Base-by-base conservation (phyloP, 2,888 invertebrate genomes). In the Deilephila porcellus region DNA sequence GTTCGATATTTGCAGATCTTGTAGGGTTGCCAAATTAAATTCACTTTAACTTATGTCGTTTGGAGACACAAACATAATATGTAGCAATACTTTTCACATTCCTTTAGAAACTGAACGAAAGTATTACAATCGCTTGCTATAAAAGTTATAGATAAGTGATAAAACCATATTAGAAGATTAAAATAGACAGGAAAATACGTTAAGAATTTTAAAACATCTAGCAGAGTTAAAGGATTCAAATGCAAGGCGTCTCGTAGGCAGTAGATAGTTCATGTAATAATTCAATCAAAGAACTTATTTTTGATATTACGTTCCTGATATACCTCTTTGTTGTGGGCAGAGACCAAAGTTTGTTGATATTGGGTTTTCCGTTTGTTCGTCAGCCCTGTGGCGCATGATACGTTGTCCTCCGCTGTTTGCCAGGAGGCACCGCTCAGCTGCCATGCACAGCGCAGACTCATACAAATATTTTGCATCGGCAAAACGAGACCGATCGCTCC, bases 391-490 rank as follows among this genome's bases (percentile, higher is more conserved):
- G 34, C 37, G 45, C 14, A 11, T 60, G 60, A 60, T 71, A 79
- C 76, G 76, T 79, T 75, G 74, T 77, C 64, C 76, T 77, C 77
- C 73, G 74, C 77, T 86, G 79, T 87, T 86, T 85, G 80, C 81
- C 76, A 77, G 20, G 67, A 82, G 81, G 74, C 79, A 77, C 76
- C 77, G 76, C 76, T 78, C 74, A 76, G 78, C 79, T 78, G 76
- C 80, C 79, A 79, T 79, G 78, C 77, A 74, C 79, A 76, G 77
- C 77, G 76, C 45, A 17, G 76, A 73, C 78, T 78, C 80, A 84
- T 80, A 83, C 83, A 88, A 86, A 88, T 86, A 86, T 86, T 86
- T 84, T 85, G 82, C 77, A 80, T 81, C 77, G 72, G 74, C 73
- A 79, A 78, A 75, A 74, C 71, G 73, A 79, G 76, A 71, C 71